phyloP scores from a whole-genome alignment of 1,140 invertebrate species.

The Brachionus manjavacas region DNA sequence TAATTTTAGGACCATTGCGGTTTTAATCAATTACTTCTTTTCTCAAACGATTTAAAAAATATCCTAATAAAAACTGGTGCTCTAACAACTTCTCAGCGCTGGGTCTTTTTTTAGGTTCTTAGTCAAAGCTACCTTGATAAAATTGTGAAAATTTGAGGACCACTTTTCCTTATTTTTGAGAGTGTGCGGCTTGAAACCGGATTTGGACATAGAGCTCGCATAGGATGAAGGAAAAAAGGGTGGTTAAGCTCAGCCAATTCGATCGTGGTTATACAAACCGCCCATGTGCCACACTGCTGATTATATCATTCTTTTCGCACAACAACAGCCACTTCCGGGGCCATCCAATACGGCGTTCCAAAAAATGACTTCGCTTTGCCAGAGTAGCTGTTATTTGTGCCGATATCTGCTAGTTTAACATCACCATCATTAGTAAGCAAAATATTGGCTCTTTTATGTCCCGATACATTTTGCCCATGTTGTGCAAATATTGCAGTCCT shows the following conservation, averaged over 20 bases:
- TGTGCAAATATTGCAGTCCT: slow-evolving; percentile 91
- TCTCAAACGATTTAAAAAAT: background rate
- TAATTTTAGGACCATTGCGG: background rate
- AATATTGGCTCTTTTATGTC: slow-evolving; percentile 90
- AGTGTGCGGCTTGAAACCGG: slow-evolving; percentile 92
- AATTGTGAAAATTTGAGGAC: slow-evolving; percentile 81
- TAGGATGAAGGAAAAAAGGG: slow-evolving; percentile 98
- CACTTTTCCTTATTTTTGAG: slow-evolving; percentile 93
- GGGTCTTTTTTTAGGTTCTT: slow-evolving; percentile 99
- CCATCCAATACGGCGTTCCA: slow-evolving; percentile 96
- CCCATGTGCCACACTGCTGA: slow-evolving; percentile 99
- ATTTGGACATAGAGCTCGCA: slow-evolving; percentile 97
- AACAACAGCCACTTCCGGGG: slow-evolving; percentile 88
- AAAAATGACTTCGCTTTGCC: slow-evolving; percentile 98
- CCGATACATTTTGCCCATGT: slow-evolving; percentile 90
- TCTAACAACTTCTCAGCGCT: slow-evolving; percentile 76
- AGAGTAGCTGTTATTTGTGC: slow-evolving; percentile 98
- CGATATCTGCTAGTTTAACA: slow-evolving; percentile 95
- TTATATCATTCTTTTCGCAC: slow-evolving; percentile 97
- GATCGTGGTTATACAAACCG: slow-evolving; percentile 95
- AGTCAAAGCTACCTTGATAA: slow-evolving; percentile 92
- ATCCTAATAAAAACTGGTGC: background rate
- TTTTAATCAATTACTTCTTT: slow-evolving; percentile 23
- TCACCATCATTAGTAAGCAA: slow-evolving; percentile 89
- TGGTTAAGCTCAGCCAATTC: slow-evolving; percentile 97